A percentile compares a stretch with the other conserved stretches of the same genome.
Evolutionary conservation across 2,888 invertebrate genomes (phyloP).

Genomic region (Hydriomena furcata): DNA sequence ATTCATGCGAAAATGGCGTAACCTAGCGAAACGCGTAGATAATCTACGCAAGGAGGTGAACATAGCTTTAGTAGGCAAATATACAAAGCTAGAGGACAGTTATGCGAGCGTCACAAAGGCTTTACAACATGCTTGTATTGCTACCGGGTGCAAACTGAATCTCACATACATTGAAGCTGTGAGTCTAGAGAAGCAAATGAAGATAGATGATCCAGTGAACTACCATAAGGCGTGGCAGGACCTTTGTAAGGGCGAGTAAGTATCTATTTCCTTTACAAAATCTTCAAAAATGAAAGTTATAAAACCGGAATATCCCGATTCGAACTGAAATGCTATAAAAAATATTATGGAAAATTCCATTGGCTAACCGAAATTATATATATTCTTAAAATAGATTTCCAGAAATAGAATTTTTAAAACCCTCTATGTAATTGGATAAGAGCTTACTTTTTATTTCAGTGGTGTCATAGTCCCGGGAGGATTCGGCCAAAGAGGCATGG

Average conservation of each 20-base stretch:
- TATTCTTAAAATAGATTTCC: no score
- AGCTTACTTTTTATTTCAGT: slow-evolving; percentile 65
- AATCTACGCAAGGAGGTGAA: slow-evolving; percentile 92
- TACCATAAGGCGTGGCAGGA: slow-evolving; percentile 98
- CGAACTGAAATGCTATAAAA: no score
- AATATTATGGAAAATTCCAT: no score
- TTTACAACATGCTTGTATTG: slow-evolving; percentile 95
- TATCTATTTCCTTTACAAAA: slow-evolving; percentile 43
- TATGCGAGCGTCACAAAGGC: slow-evolving; percentile 98
- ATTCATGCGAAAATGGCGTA: slow-evolving; percentile 95
- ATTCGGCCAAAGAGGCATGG: slow-evolving; percentile 97
- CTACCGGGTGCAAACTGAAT: slow-evolving; percentile 92
- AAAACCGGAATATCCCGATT: no score
- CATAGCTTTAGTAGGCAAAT: slow-evolving; percentile 98
- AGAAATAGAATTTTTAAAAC: no score
- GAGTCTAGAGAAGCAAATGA: slow-evolving; percentile 90
- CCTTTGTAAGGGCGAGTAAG: slow-evolving; percentile 93
- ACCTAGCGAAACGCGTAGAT: slow-evolving; percentile 93
- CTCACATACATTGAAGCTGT: slow-evolving; percentile 96
- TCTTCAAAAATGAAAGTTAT: no score
- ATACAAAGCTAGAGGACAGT: slow-evolving; percentile 97
- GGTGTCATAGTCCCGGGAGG: slow-evolving; percentile 99
- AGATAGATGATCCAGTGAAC: slow-evolving; percentile 89
- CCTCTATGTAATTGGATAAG: no score
- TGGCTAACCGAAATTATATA: no score